phyloP scores from a whole-genome alignment of 35 echinoderm and acorn worm genomes.

The Lytechinus pictus region DNA sequence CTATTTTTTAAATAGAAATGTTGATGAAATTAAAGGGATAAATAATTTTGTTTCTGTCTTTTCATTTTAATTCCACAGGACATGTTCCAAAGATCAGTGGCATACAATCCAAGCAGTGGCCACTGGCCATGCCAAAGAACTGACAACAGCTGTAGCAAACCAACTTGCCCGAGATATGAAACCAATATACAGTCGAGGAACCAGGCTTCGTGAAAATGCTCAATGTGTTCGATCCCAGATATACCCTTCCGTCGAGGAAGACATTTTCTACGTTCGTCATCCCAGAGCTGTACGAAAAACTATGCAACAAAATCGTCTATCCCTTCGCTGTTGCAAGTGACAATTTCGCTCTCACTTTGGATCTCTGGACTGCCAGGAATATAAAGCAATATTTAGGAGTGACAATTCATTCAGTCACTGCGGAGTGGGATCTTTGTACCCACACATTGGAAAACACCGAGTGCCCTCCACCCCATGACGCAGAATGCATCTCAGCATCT shows the following conservation, averaged over 20 bases:
- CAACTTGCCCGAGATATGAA: constrained; percentile 56
- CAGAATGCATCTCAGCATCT: background rate
- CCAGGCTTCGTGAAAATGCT: constrained; percentile 55
- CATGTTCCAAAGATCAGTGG: too few species aligned
- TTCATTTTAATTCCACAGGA: too few species aligned
- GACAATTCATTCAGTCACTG: constrained; percentile 21
- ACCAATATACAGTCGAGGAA: constrained; percentile 50
- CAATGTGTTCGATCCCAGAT: constrained; percentile 28
- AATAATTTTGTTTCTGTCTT: too few species aligned
- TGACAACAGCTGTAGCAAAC: constrained; percentile 50
- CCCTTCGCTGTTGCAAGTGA: background rate
- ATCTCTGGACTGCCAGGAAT: constrained; percentile 47
- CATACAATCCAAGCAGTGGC: too few species aligned
- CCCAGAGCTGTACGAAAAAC: constrained; percentile 42
- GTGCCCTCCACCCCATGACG: background rate
- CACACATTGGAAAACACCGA: background rate
- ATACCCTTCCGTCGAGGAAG: constrained; percentile 43
- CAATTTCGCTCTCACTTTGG: constrained; percentile 33
- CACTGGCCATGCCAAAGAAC: background rate
- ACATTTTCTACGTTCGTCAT: constrained; percentile 5
- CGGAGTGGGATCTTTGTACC: background rate
- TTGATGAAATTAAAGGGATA: too few species aligned
- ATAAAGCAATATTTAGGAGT: constrained; percentile 50
- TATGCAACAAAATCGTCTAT: background rate
- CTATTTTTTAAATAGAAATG: too few species aligned